phyloP scores from a whole-genome alignment of 2,888 invertebrate species.

The Chydorus sphaericus region DNA sequence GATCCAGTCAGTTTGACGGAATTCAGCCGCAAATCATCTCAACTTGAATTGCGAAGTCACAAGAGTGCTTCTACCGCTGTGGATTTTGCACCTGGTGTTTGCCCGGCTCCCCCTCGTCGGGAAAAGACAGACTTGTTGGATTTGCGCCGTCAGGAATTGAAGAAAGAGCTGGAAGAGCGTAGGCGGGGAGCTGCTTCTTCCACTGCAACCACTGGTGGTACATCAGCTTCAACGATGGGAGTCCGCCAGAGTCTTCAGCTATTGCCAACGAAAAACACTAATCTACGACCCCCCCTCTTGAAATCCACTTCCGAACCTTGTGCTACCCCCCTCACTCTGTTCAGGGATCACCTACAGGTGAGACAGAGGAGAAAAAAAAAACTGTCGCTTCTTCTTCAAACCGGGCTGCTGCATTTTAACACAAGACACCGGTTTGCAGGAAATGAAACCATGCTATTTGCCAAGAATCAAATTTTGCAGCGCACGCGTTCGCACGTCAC shows the following conservation, averaged over 20 bases:
- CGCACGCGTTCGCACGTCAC: too few relatives aligned
- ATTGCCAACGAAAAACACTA: too few relatives aligned
- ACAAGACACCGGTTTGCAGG: too few relatives aligned
- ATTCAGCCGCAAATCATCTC: conserved; percentile 35
- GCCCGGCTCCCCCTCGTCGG: conserved; percentile 34
- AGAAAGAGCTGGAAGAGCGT: conserved; percentile 35
- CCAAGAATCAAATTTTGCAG: too few relatives aligned
- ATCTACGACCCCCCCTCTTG: conserved; percentile 12
- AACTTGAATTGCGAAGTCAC: conserved; percentile 24
- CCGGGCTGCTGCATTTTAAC: too few relatives aligned
- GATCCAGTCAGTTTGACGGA: conserved; percentile 52
- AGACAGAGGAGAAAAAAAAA: background rate
- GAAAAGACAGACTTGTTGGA: conserved; percentile 60
- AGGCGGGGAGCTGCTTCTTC: conserved; percentile 28
- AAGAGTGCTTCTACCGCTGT: conserved; percentile 36
- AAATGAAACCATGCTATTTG: too few relatives aligned
- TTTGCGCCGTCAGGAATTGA: conserved; percentile 39
- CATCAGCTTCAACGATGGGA: conserved; percentile 30
- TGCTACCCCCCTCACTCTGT: conserved; percentile 10
- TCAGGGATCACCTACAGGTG: conserved; percentile 9
- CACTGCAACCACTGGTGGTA: conserved; percentile 29
- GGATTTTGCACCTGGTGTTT: conserved; percentile 31
- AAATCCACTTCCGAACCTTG: conserved; percentile 16
- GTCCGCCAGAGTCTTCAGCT: too few relatives aligned
- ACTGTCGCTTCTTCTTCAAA: background rate